Percentiles rank a stretch among this genome's conserved stretches.
Conservation (phyloP, 2,113 vertebrate genomes). For the Vidua chalybeata region DNA sequence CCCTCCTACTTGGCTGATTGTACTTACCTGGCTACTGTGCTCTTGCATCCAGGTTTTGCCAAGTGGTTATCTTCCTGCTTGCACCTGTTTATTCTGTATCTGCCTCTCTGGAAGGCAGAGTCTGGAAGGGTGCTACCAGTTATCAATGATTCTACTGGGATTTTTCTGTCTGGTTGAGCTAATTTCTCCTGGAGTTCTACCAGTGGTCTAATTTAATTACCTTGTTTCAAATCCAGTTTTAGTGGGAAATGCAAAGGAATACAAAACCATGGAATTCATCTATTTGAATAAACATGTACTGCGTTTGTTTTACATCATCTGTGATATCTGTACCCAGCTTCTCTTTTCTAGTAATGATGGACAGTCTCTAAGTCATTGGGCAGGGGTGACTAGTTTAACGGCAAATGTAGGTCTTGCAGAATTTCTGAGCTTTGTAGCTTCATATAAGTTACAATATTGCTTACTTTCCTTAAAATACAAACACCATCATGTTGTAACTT, state of each 20-base stretch:
- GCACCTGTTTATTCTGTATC: constrained; percentile 5
- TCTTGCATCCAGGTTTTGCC: constrained; percentile 21
- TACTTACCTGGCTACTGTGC: constrained; percentile 15
- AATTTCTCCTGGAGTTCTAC: constrained; percentile 2
- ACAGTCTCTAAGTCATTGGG: neutral
- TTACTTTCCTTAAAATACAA: neutral
- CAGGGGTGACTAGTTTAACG: neutral
- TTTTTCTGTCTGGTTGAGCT: neutral
- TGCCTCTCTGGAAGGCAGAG: neutral
- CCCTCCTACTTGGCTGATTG: neutral
- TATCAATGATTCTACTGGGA: neutral
- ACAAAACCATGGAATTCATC: neutral
- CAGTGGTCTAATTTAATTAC: neutral
- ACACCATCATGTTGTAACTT: neutral
- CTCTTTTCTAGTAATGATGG: neutral
- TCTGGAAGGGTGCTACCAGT: neutral
- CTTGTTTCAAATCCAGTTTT: neutral
- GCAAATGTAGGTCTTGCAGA: neutral
- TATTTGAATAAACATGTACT: neutral
- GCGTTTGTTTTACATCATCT: neutral
- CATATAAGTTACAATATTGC: neutral
- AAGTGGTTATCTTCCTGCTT: neutral
- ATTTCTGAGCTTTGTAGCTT: neutral
- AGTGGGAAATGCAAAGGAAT: neutral
- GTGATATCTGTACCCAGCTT: neutral